A percentile compares a stretch with the other conserved stretches of the same genome.
Evolutionary conservation across 1,140 invertebrate genomes (phyloP).

Genomic region (Nephila pilipes): DNA sequence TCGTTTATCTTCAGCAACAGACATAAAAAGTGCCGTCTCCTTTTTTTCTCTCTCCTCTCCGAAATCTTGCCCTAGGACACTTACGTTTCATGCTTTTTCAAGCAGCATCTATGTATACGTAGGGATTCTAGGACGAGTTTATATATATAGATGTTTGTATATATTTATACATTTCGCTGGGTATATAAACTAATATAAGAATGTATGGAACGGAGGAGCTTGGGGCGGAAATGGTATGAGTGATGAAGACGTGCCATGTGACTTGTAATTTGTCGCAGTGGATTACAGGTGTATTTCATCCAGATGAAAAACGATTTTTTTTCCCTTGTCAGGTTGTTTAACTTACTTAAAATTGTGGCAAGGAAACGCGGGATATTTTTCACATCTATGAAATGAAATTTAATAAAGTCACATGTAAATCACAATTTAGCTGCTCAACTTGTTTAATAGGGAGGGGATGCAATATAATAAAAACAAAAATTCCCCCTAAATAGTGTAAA

Average conservation of each 20-base stretch:
- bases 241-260: background rate
- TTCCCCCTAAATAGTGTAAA: too few species aligned
- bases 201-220: background rate
- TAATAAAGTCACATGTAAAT: too few species aligned
- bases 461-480: too few species aligned
- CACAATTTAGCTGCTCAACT: too few species aligned
- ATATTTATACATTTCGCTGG: background rate
- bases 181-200: background rate
- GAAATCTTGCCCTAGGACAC: constrained; percentile 53
- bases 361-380: too few species aligned
- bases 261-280: background rate
- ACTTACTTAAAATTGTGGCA: too few species aligned
- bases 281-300: background rate
- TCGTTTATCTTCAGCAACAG: constrained; percentile 57
- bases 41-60: constrained; percentile 10
- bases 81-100: constrained; percentile 57
- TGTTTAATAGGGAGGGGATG: too few species aligned
- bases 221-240: background rate
- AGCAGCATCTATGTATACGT: constrained; percentile 42
- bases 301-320: too few species aligned
- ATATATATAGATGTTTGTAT: background rate
- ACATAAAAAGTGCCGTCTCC: constrained; percentile 54
- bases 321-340: too few species aligned
- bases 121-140: background rate
- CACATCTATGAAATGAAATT: too few species aligned